Evolutionary conservation across 2,888 invertebrate genomes (phyloP).

Genomic region (Spatulosminthurus flaviceps): DNA sequence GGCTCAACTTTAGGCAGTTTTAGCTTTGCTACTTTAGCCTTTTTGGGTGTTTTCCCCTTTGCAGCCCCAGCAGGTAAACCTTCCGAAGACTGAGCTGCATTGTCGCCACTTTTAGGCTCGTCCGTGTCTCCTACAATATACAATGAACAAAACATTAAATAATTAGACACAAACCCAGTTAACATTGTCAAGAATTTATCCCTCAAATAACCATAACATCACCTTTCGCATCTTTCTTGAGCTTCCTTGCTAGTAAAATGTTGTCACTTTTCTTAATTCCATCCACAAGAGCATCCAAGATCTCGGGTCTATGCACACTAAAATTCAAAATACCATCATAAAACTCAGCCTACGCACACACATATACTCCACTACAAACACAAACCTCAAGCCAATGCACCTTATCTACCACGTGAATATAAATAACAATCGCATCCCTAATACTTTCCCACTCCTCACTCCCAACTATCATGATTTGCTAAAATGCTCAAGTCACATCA

Average conservation of each 20-base stretch:
- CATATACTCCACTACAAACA: not conserved
- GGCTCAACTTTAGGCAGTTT: constrained; percentile 8
- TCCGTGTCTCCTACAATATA: not conserved
- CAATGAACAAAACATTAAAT: not conserved
- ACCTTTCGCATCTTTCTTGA: constrained; percentile 18
- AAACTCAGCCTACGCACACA: not conserved
- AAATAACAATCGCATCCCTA: no score
- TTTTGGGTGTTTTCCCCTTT: constrained; percentile 4
- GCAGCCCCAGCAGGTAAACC: not conserved
- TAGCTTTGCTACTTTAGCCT: not conserved
- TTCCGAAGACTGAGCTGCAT: not conserved
- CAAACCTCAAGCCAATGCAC: not conserved
- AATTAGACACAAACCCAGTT: not conserved
- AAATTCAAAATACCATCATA: not conserved
- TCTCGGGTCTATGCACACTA: constrained; percentile 16
- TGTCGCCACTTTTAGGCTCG: not conserved
- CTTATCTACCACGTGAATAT: no score
- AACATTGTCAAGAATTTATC: not conserved
- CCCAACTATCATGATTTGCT: no score
- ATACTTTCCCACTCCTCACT: no score
- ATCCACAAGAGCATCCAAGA: constrained; percentile 26
- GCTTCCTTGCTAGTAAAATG: not conserved
- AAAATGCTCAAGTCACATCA: no score
- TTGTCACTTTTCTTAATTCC: constrained; percentile 22
- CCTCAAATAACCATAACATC: not conserved